Evolutionary conservation across 2,113 vertebrate genomes (phyloP).

Genomic region (Tringa solitaria): DNA sequence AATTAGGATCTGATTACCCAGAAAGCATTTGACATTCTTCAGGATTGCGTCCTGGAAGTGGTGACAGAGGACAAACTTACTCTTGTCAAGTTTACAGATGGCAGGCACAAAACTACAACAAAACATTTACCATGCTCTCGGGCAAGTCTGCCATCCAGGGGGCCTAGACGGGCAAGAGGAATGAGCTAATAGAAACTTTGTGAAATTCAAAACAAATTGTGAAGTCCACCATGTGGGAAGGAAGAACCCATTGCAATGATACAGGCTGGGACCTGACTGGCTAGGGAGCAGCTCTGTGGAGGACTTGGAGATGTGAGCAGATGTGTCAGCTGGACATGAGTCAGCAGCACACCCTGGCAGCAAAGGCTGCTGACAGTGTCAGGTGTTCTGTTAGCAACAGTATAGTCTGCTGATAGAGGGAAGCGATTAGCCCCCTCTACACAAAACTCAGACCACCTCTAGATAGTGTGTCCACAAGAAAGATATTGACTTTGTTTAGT

Average conservation of each 20-base stretch:
- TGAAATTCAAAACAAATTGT: neutral
- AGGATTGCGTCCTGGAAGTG: neutral
- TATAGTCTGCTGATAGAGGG: neutral
- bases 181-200: neutral
- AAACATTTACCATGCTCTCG: neutral
- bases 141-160: neutral
- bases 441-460: neutral
- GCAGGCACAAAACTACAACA: neutral
- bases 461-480: neutral
- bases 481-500: neutral
- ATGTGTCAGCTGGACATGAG: accelerated
- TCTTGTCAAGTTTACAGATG: neutral
- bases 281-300: neutral
- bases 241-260: neutral
- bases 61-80: neutral
- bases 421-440: neutral
- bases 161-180: neutral
- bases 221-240: neutral
- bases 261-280: neutral
- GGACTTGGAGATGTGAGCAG: neutral
- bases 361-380: neutral
- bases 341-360: neutral
- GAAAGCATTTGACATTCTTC: neutral
- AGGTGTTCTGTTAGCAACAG: neutral
- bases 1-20: neutral